These are phyloP conservation scores for Microlaimidae sp. DNA, from an alignment of 2,888 invertebrate genomes.

Conservation along the genomic window DNA sequence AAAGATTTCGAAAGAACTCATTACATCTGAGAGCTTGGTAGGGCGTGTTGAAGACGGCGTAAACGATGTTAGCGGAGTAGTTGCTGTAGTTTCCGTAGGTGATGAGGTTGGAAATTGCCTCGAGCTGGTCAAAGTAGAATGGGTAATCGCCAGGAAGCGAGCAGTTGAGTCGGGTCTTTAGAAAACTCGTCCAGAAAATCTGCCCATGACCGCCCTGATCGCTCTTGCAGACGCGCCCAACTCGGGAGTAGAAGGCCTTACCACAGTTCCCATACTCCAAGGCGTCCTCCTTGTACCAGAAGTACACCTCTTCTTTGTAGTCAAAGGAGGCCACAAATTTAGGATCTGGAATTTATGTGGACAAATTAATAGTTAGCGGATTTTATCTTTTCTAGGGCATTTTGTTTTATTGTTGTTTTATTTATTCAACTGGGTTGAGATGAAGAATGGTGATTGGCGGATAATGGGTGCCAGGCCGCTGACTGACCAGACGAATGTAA, in stretches of 20 bases:
- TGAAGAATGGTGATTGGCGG: too few species aligned
- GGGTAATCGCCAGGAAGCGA: conserved; percentile 87
- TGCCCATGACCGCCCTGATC: conserved; percentile 57
- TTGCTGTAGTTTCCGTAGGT: too few species aligned
- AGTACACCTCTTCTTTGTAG: conserved; percentile 65
- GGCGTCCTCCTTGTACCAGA: conserved; percentile 79
- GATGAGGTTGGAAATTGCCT: too few species aligned
- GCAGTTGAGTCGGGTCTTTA: conserved; percentile 82
- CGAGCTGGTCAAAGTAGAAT: conserved; percentile 91
- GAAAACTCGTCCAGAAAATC: conserved; percentile 64
- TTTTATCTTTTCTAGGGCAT: too few species aligned
- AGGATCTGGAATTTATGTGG: conserved; percentile 54
- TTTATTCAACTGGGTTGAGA: too few species aligned
- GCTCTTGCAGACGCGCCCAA: conserved; percentile 77
- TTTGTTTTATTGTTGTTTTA: too few species aligned
- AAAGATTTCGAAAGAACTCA: too few species aligned
- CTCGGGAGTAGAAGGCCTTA: conserved; percentile 65
- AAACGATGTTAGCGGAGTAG: conserved; percentile 48
- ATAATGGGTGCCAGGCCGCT: too few species aligned
- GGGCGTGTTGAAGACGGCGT: conserved; percentile 82
- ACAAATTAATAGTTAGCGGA: too few species aligned
- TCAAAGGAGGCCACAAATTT: conserved; percentile 77
- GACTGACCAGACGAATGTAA: too few species aligned
- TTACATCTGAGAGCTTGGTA: conserved; percentile 76
- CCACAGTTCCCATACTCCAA: conserved; percentile 85